A percentile compares a stretch with the other conserved stretches of the same genome.
Evolutionary conservation across 2,797 vertebrate genomes (phyloP).

Genomic region (Diglossa cyanea): DNA sequence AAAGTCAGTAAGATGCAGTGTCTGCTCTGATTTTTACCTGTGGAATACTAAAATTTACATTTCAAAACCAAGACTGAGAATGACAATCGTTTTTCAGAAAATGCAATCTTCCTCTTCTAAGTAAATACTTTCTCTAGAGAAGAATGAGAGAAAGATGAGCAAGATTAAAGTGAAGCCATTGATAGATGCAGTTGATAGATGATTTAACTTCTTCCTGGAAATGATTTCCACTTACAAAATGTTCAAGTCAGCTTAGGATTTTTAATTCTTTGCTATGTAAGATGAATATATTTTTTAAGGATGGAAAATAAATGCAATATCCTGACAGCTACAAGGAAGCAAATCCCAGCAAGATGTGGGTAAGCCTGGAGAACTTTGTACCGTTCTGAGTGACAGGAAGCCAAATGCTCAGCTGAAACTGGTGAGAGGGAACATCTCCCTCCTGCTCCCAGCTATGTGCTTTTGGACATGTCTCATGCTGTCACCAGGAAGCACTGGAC

Average conservation of each 20-base stretch:
- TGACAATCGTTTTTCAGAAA: not conserved
- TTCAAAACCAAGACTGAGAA: not conserved
- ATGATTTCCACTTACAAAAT: not conserved
- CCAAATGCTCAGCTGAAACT: not conserved
- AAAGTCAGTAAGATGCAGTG: not conserved
- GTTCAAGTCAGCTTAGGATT: not conserved
- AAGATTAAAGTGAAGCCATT: not conserved
- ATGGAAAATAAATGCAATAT: not conserved
- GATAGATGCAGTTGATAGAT: not conserved
- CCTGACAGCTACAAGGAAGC: not conserved
- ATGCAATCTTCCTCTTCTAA: not conserved
- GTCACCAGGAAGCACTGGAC: not conserved
- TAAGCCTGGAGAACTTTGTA: not conserved
- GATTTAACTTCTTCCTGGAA: not conserved
- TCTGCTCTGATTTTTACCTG: not conserved
- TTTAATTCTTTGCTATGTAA: not conserved
- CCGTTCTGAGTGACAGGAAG: not conserved
- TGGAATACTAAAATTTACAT: conserved; percentile 7
- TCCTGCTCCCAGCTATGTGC: not conserved
- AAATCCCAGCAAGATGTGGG: not conserved
- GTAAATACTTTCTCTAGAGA: not conserved
- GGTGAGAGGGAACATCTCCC: not conserved
- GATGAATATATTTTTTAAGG: not conserved
- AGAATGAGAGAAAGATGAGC: not conserved
- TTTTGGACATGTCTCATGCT: not conserved